These are phyloP conservation scores for Scaptomyza polygonia DNA, from an alignment of 2,888 invertebrate species.

Conservation along the genomic window DNA sequence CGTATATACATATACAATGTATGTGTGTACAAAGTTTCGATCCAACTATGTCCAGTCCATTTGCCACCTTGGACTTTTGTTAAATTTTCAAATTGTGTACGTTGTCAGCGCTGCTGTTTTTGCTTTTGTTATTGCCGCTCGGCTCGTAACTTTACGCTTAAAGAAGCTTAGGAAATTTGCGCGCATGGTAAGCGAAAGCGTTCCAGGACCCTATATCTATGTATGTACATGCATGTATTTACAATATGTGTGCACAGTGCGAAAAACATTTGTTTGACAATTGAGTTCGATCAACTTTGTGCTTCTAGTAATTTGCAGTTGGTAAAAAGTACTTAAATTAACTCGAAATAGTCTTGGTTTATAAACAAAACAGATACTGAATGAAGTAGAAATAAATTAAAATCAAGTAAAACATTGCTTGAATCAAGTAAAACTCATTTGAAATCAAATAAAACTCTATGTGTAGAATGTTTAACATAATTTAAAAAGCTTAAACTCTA, in stretches of 20 bases:
- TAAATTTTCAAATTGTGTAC: slow-evolving; percentile 54
- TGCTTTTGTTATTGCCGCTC: slow-evolving; percentile 51
- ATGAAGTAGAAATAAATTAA: not conserved
- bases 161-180: slow-evolving; percentile 65
- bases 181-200: slow-evolving; percentile 48
- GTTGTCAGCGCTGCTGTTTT: slow-evolving; percentile 51
- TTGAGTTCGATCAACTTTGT: too few relatives aligned
- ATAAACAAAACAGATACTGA: not conserved
- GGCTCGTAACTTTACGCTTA: slow-evolving; percentile 69
- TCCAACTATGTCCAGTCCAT: slow-evolving; percentile 37
- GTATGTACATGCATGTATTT: slow-evolving; percentile 1
- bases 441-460: not conserved
- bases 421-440: not conserved
- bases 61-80: slow-evolving; percentile 58
- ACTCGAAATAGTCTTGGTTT: too few relatives aligned
- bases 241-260: not conserved
- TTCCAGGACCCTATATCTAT: slow-evolving; percentile 20
- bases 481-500: not conserved
- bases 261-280: not conserved
- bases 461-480: too few relatives aligned
- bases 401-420: not conserved
- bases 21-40: slow-evolving; percentile 15
- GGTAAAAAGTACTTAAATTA: too few relatives aligned
- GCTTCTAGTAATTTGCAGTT: too few relatives aligned
- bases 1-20: slow-evolving; percentile 7